Evolutionary conservation across 2,113 vertebrate genomes (phyloP), one percentile per base, ranked within the genome.

Genomic region (Misgurnus anguillicaudatus): DNA sequence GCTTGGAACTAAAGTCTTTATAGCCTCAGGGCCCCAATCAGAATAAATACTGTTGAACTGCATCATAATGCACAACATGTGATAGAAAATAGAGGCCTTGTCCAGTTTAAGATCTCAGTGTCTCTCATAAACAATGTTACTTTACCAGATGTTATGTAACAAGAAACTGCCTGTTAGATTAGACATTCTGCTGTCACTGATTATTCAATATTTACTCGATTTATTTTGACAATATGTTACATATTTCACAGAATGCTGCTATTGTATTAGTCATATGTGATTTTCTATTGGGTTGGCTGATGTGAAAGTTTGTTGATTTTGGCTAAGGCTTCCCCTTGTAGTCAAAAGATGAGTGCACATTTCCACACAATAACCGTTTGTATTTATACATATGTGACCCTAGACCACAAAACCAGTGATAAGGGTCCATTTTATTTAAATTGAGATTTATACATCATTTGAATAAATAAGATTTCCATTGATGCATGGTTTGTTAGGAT

Each of bases 301-400:
- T 13, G 45, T 41, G 8, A 38, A 10, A 31, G 16, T 58, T 74
- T 48, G 48, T 64, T 48, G 61, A 21, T 9, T 24, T 14, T 0
- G 38, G 4, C 19, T 36, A 41, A 58, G 61, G 62, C n/a, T 53
- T 88, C 87, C 86, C 82, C 76, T 87, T 10, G 83, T 87, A 89
- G 83, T 45, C 77, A 45, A 70, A 38, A 60, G 58, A 13, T 60
- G 9, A 57, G 3, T 39, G 16, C 51, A 53, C 13, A 53, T 17
- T 16, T 31, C 24, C 24, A 31, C 24, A 31, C 24, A 31, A 31
- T 31, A 31, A 31, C 24, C 24, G 4, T 16, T 53, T 11, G 45
- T 1, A 10, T 47, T 47, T 47, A 47, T 11, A 2, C 45, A 47
- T 31, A 31, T 31, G 24, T 31, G 24, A 31, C 24, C 1, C 1